Evolutionary conservation across 2,888 invertebrate genomes (phyloP).

Genomic region (Uloborus plumipes): DNA sequence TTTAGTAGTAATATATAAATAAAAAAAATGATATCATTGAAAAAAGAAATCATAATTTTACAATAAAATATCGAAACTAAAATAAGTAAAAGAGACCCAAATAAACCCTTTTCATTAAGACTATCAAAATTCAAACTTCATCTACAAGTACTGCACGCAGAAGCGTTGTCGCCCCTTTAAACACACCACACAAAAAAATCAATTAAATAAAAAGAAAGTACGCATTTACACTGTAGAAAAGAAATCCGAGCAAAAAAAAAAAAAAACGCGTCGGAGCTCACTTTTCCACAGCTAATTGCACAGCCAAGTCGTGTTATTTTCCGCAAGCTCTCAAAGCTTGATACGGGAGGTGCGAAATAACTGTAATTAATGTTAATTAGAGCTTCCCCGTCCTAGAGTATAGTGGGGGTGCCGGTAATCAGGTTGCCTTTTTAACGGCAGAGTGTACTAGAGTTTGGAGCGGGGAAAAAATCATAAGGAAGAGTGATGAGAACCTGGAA

Average conservation of each 20-base stretch:
- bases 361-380: conserved; percentile 63
- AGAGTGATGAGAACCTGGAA: not conserved
- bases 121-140: not conserved
- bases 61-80: too few relatives aligned
- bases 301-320: conserved; percentile 9
- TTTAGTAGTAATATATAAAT: too few relatives aligned
- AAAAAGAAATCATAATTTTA: too few relatives aligned
- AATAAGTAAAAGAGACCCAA: too few relatives aligned
- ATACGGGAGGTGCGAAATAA: conserved; percentile 36
- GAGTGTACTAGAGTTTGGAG: not conserved
- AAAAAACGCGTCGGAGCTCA: conserved; percentile 9
- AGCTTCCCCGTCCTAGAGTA: not conserved
- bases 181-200: conserved; percentile 1
- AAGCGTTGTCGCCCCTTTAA: not conserved
- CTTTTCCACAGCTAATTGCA: conserved; percentile 19
- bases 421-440: conserved; percentile 5
- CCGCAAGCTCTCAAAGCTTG: conserved; percentile 21
- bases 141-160: not conserved
- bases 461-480: not conserved
- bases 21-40: too few relatives aligned
- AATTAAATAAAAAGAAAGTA: conserved; percentile 33
- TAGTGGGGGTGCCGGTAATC: conserved; percentile 6
- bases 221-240: conserved; percentile 1
- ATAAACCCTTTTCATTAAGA: too few relatives aligned
- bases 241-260: conserved; percentile 38